Evolutionary conservation across 2,797 vertebrate species (phyloP), one percentile per base, ranked within the genome.

Genomic region (Mormyrops attenuatus): DNA sequence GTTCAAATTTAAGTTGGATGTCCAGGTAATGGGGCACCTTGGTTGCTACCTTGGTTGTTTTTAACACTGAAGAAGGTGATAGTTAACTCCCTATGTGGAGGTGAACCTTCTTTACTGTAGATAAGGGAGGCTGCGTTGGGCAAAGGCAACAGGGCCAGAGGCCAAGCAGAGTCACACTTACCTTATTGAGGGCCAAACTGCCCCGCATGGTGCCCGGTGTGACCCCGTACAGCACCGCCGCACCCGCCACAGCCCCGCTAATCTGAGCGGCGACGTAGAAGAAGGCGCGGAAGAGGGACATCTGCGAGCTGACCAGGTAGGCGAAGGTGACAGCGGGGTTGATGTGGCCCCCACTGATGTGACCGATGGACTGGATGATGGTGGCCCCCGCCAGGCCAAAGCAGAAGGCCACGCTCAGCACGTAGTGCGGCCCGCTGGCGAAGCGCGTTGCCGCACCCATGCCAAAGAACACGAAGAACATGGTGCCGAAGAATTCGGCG

Each of bases 261-360:
- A 98, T 95, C 95, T 99, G 98, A 82, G 98, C 98, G 87, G 93
- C 94, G 2, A 98, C 94, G 93, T 99, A 99, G 95, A 97, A 98
- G 93, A 98, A 30, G 89, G 98, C 97, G 0, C 98, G 97, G 94
- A 97, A 95, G 91, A 98, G 91, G 88, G 98, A 98, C 96, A 99
- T 95, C 97, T 98, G 98, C 9, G 98, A 97, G 92, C 97, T 96
- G 89, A 99, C 89, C 89, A 99, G 96, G 94, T 97, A 97, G 92
- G 98, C 98, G 85, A 99, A 95, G 88, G 98, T 99, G 93, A 99
- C 95, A 2, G 98, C 98, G 1, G 98, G 98, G 94, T 99, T 99
- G 94, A 98, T 95, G 91, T 99, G 97, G 90, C 97, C 98, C 15
- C 98, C 98, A 26, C 98, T 99, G 94, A 99, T 96, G 91, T 98